phyloP scores from a whole-genome alignment of 2,888 invertebrate genomes.

The Lasioglossum vierecki region DNA sequence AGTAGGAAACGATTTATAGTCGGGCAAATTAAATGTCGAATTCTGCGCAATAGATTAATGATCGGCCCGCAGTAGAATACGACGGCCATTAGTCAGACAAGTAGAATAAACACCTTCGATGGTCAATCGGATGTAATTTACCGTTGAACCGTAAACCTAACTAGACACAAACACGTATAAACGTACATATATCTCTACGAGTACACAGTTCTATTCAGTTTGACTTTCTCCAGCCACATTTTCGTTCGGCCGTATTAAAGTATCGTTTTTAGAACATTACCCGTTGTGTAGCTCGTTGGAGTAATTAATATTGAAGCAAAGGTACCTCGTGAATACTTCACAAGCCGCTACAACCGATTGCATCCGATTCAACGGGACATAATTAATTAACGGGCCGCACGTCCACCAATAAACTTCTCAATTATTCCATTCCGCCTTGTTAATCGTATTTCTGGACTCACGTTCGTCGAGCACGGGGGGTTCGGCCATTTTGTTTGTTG shows the following conservation, averaged over 20 bases:
- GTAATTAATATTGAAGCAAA: constrained; percentile 29
- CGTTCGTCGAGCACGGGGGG: background rate
- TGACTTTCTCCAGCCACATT: background rate
- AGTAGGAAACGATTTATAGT: background rate
- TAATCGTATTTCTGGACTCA: constrained; percentile 3
- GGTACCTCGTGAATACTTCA: constrained; percentile 21
- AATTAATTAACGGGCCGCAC: constrained; percentile 37
- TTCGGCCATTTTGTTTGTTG: background rate
- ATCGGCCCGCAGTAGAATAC: background rate
- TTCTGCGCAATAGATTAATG: background rate
- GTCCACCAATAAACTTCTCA: constrained; percentile 37
- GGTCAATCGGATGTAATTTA: background rate
- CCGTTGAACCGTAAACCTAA: background rate
- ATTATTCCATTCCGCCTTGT: constrained; percentile 33
- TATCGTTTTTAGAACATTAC: constrained; percentile 1
- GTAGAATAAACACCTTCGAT: background rate
- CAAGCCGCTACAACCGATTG: constrained; percentile 8
- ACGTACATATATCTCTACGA: background rate
- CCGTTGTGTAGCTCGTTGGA: background rate
- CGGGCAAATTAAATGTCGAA: background rate
- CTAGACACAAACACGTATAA: background rate
- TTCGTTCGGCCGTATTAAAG: background rate
- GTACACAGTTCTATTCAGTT: no score
- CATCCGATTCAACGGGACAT: constrained; percentile 1
- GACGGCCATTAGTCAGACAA: background rate